Conservation (phyloP, 2,113 vertebrate genomes). For the Pelecanus crispus region DNA sequence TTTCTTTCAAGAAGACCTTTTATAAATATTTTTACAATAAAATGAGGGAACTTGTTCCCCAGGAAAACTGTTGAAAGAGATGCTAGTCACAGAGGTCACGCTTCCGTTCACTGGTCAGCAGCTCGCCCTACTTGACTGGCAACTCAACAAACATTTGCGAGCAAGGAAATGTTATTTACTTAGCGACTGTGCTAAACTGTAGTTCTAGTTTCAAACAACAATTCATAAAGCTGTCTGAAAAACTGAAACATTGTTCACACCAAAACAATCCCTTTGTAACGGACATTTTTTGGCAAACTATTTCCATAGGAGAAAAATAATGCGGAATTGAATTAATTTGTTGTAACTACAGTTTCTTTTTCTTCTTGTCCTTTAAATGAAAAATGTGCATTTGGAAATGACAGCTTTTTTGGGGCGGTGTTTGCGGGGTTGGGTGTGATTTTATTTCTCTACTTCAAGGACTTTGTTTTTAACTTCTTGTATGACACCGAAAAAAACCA, state of each 20-base stretch:
- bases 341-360: background rate
- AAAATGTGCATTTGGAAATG: background rate
- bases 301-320: background rate
- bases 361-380: background rate
- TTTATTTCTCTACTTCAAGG: background rate
- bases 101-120: background rate
- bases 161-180: background rate
- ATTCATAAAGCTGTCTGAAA: background rate
- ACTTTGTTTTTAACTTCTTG: background rate
- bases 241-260: background rate
- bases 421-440: rapidly evolving
- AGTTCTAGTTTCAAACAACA: background rate
- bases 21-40: background rate
- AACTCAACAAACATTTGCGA: background rate
- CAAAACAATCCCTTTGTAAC: background rate
- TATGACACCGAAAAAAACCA: background rate
- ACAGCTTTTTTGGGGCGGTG: rapidly evolving
- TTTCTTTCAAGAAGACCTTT: background rate
- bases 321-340: background rate
- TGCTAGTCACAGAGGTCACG: background rate
- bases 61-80: background rate
- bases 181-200: background rate
- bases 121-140: rapidly evolving
- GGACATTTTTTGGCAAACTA: background rate
- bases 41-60: background rate